Evolutionary conservation across 2,888 invertebrate genomes (phyloP), one percentile per base, ranked within the genome.

Genomic region (Ceraclea dissimilis): DNA sequence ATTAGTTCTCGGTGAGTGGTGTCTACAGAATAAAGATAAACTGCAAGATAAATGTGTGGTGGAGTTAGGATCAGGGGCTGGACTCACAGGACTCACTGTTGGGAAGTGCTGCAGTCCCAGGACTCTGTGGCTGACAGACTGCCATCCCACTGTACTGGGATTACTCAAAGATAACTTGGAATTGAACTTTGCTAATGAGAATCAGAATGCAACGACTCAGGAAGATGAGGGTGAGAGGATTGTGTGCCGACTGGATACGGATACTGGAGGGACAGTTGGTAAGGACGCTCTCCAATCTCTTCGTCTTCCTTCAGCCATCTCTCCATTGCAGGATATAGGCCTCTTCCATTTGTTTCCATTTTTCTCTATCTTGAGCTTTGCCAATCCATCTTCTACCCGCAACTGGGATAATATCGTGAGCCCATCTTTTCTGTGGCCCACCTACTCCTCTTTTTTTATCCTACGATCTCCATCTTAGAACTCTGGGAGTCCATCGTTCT

Each of bases 11-110:
- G 79, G 86, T 31, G 85, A 90, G 67, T 91, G 87, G 84, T 79
- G 83, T 43, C 62, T 85, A 10, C 67, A 71, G 54, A 80, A 89
- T 65, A 69, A 70, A 64, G 63, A 73, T 8, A 48, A 71, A 20
- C 74, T 89, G 46, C 52, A 64, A 5, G 69, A 73, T 10, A 86
- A 84, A 70, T 72, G 68, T 47, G 66, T 90, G 2, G 64, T 90
- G 4, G 91, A 91, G 73, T 71, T 91, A 2, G 91, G 91, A 11
- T 84, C 87, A 11, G 91, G 91, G 21, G 78, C 85, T 17, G 91
- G 91, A 0, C 75, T 90, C 52, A 79, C 85, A 34, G 88, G 90
- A 17, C 74, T 90, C 34, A 72, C 80, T 2, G 69, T 85, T 34
- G 72, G 79, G 22, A 78, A 79, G 54, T 67, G 71, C 49, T 85